phyloP scores from a whole-genome alignment of 2,797 vertebrate species.

The Sebastiscus albofasciatus region DNA sequence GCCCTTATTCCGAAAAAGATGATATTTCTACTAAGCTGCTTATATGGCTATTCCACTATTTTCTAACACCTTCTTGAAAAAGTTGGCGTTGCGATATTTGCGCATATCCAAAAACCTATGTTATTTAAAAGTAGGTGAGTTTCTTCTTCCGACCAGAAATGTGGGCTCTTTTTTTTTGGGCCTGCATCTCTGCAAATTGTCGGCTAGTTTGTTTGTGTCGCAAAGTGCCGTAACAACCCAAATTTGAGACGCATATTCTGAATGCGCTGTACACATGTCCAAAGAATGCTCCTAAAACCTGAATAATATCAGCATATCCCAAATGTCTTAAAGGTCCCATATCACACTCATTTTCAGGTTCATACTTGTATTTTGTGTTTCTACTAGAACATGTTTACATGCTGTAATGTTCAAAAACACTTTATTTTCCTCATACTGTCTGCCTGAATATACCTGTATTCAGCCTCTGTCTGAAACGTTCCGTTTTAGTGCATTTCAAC shows the following conservation, averaged over 20 bases:
- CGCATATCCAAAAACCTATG: not conserved
- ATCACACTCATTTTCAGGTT: no score
- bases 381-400: no score
- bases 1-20: not conserved
- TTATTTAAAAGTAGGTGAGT: not conserved
- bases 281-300: no score
- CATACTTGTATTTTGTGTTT: no score
- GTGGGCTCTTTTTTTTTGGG: not conserved
- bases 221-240: no score
- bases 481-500: no score
- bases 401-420: no score
- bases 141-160: not conserved
- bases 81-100: not conserved
- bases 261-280: no score
- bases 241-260: no score
- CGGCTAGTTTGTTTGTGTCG: not conserved
- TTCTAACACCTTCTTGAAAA: not conserved
- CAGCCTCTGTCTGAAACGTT: rapidly evolving
- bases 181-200: not conserved
- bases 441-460: no score
- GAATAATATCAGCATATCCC: not conserved
- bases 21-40: not conserved
- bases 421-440: no score
- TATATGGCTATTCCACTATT: not conserved
- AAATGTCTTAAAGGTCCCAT: not conserved